Base-by-base conservation (phyloP, 37 sponge, comb jelly and placozoan genomes). In the Aphrocallistes beatrix region DNA sequence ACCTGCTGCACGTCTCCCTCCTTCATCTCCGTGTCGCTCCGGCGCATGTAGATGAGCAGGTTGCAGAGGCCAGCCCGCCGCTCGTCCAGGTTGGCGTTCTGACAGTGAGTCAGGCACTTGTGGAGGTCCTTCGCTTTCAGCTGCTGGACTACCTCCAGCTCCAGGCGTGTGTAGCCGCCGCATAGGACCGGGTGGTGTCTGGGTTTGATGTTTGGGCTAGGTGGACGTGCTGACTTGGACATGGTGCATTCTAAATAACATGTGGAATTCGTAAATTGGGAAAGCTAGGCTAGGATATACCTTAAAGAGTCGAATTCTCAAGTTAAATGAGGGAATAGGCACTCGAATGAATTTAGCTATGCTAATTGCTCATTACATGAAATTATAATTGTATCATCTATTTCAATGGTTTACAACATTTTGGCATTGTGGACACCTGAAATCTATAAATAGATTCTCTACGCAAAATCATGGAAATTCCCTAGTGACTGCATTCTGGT, bases 41-140 rank as follows among this genome's bases (percentile, higher is more conserved):
- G 8, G 28, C 75, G 75, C 75, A 60, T 60, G 21, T 60, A 60
- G n/a, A 60, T 60, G 21, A 60, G 75, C 34, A 60, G n/a, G 21
- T 60, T 60, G 75, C 75, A 60, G 75, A 60, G 75, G 21, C 75
- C 75, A 32, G 75, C 75, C 3, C 75, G 75, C 3, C 75, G 75
- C 75, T 60, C 75, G 34, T 60, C n/a, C 25, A 19, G 75, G 75
- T 60, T 60, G 21, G 75, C 75, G 34, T 60, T 30, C 6, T 30
- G 75, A 13, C 75, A 60, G 34, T 60, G 75, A 3, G 10, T 30
- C 34, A 60, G n/a, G 34, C 75, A 25, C 75, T 60, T 60, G 3
- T 60, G 8, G 25, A 60, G 75, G 34, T 60, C 75, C n/a, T 13
- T 60, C 6, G 75, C 34, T 13, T 60, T 60, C 75, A 60, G 75